Conservation (phyloP, 2,888 invertebrate genomes). For the Polydrusus tereticollis region DNA sequence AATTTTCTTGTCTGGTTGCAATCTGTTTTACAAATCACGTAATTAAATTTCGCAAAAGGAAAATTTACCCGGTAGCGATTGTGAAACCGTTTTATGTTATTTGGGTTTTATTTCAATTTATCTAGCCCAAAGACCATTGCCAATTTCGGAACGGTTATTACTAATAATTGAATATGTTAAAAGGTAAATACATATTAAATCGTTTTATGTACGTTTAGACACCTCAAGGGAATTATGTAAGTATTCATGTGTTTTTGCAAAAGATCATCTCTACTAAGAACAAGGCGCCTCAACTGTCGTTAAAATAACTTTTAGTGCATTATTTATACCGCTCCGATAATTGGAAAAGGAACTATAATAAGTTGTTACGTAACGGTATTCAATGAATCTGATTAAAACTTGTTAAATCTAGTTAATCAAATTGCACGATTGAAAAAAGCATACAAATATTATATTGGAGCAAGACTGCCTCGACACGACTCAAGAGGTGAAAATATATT, state of each 20-base stretch:
- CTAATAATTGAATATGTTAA: slow-evolving; percentile 10
- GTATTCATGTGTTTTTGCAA: not conserved
- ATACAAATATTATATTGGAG: no score
- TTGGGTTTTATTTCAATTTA: slow-evolving; percentile 12
- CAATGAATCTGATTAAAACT: no score
- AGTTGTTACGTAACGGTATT: no score
- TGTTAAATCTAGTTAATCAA: no score
- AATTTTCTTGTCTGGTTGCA: slow-evolving; percentile 24
- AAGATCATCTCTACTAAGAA: no score
- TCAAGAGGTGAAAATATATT: no score
- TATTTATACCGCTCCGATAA: no score
- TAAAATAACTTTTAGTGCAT: no score
- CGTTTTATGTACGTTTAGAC: not conserved
- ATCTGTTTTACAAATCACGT: slow-evolving; percentile 20
- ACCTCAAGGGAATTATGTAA: not conserved
- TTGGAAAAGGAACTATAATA: no score
- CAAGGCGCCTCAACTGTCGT: no score
- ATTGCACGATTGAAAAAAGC: no score
- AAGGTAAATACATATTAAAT: slow-evolving; percentile 1
- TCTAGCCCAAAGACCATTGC: slow-evolving; percentile 3
- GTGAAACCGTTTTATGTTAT: slow-evolving; percentile 1
- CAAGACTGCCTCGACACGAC: no score
- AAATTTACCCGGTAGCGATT: slow-evolving; percentile 38
- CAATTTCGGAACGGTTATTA: slow-evolving; percentile 10
- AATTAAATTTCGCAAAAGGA: slow-evolving; percentile 41